Evolutionary conservation across 1,140 invertebrate genomes (phyloP).

Genomic region (Trichonephila inaurata): DNA sequence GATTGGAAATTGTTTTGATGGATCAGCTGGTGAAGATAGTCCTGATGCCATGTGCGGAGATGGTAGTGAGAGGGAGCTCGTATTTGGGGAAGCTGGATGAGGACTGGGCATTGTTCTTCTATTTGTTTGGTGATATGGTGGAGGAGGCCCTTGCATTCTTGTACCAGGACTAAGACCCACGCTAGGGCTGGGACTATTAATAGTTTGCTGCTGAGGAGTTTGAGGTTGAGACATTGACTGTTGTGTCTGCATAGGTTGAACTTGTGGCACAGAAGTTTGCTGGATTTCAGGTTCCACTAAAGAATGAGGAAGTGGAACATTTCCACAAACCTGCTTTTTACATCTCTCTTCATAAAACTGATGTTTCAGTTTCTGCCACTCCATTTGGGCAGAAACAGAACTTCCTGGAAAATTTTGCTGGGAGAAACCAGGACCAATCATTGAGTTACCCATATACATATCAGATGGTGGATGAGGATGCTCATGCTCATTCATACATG

Average conservation of each 20-base stretch:
- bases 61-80: constrained; percentile 79
- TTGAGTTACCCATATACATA: constrained; percentile 78
- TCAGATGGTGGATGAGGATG: constrained; percentile 68
- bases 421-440: constrained; percentile 79
- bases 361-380: constrained; percentile 92
- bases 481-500: constrained; percentile 73
- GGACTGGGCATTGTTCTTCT: constrained; percentile 88
- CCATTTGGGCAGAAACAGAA: constrained; percentile 79
- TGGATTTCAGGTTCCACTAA: constrained; percentile 45
- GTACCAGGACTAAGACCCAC: constrained; percentile 81
- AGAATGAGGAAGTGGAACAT: constrained; percentile 54
- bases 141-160: constrained; percentile 88
- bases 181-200: constrained; percentile 78
- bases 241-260: not conserved
- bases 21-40: constrained; percentile 87
- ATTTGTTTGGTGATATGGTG: constrained; percentile 90
- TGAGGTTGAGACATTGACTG: constrained; percentile 36
- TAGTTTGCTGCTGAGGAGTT: constrained; percentile 67
- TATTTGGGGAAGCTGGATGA: constrained; percentile 83
- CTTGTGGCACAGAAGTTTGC: constrained; percentile 15
- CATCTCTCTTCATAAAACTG: constrained; percentile 81
- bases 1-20: constrained; percentile 81
- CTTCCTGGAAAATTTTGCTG: constrained; percentile 79
- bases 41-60: constrained; percentile 84
- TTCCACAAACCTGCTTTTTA: constrained; percentile 79